A percentile compares a stretch with the other conserved stretches of the same genome.
phyloP scores from a whole-genome alignment of 2,797 vertebrate genomes.

The Coracias cyanogaster region DNA sequence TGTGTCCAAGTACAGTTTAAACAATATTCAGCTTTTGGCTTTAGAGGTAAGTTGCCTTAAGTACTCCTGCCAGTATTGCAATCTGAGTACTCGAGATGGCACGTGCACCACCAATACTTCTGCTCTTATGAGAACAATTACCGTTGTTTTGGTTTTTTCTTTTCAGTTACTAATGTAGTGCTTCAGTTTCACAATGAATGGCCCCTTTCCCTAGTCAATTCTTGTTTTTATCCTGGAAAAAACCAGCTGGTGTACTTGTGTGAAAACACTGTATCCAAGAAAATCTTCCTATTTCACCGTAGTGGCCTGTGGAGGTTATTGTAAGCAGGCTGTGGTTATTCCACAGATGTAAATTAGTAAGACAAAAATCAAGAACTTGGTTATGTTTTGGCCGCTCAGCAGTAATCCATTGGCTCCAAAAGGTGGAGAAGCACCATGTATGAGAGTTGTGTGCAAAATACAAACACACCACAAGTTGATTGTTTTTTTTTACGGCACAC shows the following conservation, averaged over 20 bases:
- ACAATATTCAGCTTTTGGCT: background rate
- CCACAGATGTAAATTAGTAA: background rate
- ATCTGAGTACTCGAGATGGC: background rate
- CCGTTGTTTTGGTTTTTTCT: background rate
- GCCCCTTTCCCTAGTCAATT: background rate
- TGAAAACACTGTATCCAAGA: background rate
- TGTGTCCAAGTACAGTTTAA: background rate
- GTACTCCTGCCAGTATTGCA: background rate
- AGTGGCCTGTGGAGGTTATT: background rate
- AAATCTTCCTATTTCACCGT: background rate
- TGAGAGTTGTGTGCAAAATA: background rate
- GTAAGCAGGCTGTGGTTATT: background rate
- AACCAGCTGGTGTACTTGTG: rapidly evolving
- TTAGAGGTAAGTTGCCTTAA: background rate
- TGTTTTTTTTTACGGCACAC: background rate
- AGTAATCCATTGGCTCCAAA: background rate
- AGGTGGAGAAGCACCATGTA: rapidly evolving
- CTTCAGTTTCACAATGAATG: background rate
- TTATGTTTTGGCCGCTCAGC: background rate
- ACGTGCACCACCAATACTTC: background rate
- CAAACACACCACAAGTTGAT: background rate
- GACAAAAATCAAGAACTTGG: background rate
- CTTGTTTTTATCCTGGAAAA: background rate
- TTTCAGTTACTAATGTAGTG: background rate
- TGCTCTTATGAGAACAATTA: background rate